A percentile compares a stretch with the other conserved stretches of the same genome.
Evolutionary conservation across 2,797 vertebrate genomes (phyloP).

Genomic region (Pseudotriccus pelzelni): DNA sequence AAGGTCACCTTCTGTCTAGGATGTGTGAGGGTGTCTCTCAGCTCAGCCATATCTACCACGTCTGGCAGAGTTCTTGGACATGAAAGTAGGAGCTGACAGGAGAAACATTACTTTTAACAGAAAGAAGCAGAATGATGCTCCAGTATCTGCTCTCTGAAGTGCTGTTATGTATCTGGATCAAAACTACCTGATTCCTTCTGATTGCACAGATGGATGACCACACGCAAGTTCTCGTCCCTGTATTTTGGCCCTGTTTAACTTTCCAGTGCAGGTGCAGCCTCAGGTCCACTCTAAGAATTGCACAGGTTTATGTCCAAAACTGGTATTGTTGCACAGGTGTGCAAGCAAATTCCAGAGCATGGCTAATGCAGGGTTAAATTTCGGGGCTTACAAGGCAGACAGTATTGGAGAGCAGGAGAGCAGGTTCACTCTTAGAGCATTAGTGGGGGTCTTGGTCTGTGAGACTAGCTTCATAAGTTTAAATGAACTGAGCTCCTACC

Average conservation of each 20-base stretch:
- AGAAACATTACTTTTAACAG: neutral
- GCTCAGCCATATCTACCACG: neutral
- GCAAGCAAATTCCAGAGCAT: neutral
- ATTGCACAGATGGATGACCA: neutral
- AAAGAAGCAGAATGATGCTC: neutral
- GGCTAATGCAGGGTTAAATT: neutral
- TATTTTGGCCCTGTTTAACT: neutral
- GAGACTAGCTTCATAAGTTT: neutral
- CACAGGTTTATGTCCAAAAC: neutral
- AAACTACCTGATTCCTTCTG: neutral
- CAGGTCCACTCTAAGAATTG: neutral
- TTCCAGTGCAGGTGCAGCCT: neutral
- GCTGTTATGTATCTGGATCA: neutral
- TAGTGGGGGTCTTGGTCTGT: neutral
- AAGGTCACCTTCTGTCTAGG: neutral
- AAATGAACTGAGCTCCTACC: neutral
- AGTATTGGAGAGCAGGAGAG: neutral
- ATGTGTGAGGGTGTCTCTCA: neutral
- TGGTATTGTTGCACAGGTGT: neutral
- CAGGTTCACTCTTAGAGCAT: neutral
- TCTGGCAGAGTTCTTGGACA: neutral
- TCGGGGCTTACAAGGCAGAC: neutral
- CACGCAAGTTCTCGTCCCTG: neutral
- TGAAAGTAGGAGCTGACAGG: neutral
- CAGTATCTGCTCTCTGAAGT: neutral